Evolutionary conservation across 2,113 vertebrate species (phyloP), one percentile per base, ranked within the genome.

Genomic region (Myanophis thanlyinensis): DNA sequence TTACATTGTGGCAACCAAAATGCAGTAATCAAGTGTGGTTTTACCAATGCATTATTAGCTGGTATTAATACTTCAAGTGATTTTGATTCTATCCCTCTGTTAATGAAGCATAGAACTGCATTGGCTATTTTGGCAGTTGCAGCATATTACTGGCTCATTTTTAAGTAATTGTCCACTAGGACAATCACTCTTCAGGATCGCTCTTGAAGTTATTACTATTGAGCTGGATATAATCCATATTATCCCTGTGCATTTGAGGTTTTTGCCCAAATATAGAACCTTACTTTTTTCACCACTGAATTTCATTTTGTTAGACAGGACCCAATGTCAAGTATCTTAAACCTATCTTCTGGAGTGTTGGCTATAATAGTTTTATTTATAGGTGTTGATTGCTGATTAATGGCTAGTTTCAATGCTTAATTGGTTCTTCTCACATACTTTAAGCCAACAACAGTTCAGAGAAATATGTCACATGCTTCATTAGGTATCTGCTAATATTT

Each of bases 341-440:
- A 30, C 30, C 59, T 67, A 67, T 67, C 62, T 67, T 67, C 62
- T 67, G 62, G 30, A 35, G 2, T 67, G 30, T 67, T 67, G 62
- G 30, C 30, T 67, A 54, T 47, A 53, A 54, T 20, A 53, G 56
- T 88, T 89, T 92, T 44, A 89, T 84, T 84, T 92, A 80, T 89
- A 47, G 40, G 40, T 52, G 27, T 54, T 89, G 87, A 89, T 92
- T 54, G 40, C 47, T 89, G 91, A 92, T 67, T 84, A 92, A 92
- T 48, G 27, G 62, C 54, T 89, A 85, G 49, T 48, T 92, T 92
- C 67, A 84, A 30, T 85, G 27, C 7, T 84, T 49, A 89, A 89
- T 89, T 51, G n/a, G 20, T 47, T 89, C 87, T 27, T 88, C 9
- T 84, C 73, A 40, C 11, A 92, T 20, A 25, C 51, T 30, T 84